A percentile compares a stretch with the other conserved stretches of the same genome.
Evolutionary conservation across 2,888 invertebrate genomes (phyloP).

Genomic region (Deroplatys truncata): DNA sequence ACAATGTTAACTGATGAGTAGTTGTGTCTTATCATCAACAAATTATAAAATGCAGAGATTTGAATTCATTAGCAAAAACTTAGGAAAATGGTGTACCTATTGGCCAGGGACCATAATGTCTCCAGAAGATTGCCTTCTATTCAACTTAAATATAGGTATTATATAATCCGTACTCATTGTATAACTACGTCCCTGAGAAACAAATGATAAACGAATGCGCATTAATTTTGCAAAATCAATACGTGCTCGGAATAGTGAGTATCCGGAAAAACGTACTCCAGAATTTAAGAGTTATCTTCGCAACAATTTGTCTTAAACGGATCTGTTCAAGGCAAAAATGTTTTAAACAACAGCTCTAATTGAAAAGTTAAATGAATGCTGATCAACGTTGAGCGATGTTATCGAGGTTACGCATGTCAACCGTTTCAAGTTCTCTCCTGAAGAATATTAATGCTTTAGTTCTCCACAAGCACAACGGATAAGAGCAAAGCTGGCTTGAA

Average conservation of each 20-base stretch:
- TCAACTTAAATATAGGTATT: no score
- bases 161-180: neutral
- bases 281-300: neutral
- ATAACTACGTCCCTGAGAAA: neutral
- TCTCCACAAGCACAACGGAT: neutral
- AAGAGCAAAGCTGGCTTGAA: neutral
- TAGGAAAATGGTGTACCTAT: no score
- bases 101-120: no score
- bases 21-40: no score
- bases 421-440: neutral
- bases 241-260: neutral
- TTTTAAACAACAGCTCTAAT: neutral
- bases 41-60: no score
- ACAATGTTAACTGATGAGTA: no score
- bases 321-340: neutral
- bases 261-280: neutral
- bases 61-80: no score
- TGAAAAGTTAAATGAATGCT: neutral
- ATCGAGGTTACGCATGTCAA: neutral
- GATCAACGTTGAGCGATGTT: neutral
- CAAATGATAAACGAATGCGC: neutral
- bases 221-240: neutral
- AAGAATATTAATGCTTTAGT: neutral
- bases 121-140: no score
- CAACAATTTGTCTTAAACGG: neutral